Conservation (phyloP, 2,888 invertebrate species). For the Liposcelis brunnea region DNA sequence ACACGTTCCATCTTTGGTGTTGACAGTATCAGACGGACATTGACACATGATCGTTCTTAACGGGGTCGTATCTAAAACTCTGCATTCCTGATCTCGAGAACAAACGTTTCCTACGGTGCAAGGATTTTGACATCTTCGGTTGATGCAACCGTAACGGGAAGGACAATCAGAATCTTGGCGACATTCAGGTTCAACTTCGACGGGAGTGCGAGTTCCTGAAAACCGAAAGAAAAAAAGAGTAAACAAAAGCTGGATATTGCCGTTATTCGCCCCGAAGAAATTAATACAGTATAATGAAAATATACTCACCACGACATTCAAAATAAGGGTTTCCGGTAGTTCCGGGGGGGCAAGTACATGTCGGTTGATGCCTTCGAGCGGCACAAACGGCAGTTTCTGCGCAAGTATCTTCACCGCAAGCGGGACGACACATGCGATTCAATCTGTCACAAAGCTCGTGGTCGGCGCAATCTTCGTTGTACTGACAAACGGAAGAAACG, state of each 20-base stretch:
- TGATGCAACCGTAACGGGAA: constrained; percentile 57
- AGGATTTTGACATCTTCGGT: constrained; percentile 56
- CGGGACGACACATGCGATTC: constrained; percentile 65
- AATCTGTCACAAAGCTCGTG: constrained; percentile 69
- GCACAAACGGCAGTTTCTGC: constrained; percentile 59
- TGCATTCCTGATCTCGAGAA: constrained; percentile 57
- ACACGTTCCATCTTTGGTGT: constrained; percentile 56
- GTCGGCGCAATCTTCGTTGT: constrained; percentile 75
- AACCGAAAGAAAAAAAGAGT: no score
- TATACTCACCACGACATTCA: constrained; percentile 40
- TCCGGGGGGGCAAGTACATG: constrained; percentile 58
- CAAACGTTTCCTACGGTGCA: constrained; percentile 57
- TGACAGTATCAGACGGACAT: constrained; percentile 65
- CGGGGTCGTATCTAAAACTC: constrained; percentile 59
- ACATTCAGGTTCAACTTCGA: constrained; percentile 40
- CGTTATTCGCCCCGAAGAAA: background rate
- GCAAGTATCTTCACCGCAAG: constrained; percentile 67
- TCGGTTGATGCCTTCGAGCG: constrained; percentile 56
- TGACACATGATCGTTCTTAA: constrained; percentile 71
- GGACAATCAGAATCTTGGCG: constrained; percentile 59
- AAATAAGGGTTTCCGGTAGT: constrained; percentile 63
- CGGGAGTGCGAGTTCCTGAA: constrained; percentile 19
- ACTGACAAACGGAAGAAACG: constrained; percentile 66
- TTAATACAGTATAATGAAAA: background rate
- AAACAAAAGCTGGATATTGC: constrained; percentile 5